These are phyloP conservation scores for Styela clava DNA, from an alignment of 23 tunicate species.

Conservation along the genomic window DNA sequence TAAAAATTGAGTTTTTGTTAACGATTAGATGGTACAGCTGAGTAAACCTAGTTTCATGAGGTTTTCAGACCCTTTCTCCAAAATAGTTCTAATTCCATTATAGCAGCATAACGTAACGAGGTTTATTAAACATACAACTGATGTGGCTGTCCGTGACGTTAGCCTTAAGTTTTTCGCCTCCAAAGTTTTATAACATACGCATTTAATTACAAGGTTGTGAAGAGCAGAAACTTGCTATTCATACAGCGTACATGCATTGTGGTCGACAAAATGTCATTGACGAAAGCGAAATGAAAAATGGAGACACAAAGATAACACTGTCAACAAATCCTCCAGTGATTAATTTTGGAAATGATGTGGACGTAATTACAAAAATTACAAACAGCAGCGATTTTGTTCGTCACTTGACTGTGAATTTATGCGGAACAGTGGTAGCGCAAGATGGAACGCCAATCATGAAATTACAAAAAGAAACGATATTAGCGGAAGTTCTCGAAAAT, in stretches of 20 bases:
- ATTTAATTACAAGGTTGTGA: no score
- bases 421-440: neutral
- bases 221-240: conserved; percentile 22
- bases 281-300: neutral
- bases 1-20: no score
- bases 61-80: no score
- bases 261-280: neutral
- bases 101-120: no score
- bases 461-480: conserved; percentile 21
- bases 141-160: no score
- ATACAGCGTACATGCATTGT: conserved; percentile 20
- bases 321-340: conserved; percentile 18
- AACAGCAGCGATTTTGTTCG: neutral
- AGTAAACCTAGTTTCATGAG: no score
- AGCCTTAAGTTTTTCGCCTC: no score
- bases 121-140: no score
- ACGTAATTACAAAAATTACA: conserved; percentile 4
- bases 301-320: neutral
- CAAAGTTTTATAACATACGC: no score
- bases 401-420: conserved; percentile 9
- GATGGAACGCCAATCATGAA: conserved; percentile 8
- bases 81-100: no score
- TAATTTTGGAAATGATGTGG: conserved; percentile 19
- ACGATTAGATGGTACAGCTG: no score
- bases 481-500: conserved; percentile 24